These are phyloP conservation scores for Brachyptera putata DNA, from an alignment of 2,888 invertebrate species.

Conservation along the genomic window DNA sequence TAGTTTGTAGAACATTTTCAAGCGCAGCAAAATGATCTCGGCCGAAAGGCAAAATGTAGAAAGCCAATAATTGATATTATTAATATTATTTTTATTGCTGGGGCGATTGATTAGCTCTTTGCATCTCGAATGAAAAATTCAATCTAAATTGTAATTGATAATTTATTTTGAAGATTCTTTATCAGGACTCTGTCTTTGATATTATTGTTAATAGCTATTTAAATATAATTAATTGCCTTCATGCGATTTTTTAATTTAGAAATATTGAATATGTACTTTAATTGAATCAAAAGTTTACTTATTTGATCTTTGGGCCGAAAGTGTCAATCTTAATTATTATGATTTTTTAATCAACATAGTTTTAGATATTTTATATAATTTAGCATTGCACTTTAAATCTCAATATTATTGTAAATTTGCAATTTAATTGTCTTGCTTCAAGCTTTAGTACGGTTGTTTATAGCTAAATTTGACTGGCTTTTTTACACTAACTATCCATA, in stretches of 20 bases:
- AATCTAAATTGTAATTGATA: no score
- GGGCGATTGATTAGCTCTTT: no score
- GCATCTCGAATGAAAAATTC: no score
- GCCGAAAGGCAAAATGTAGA: background rate
- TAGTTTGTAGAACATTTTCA: conserved; percentile 8
- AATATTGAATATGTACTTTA: background rate
- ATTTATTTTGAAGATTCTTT: no score
- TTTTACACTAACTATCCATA: no score
- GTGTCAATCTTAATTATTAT: conserved; percentile 23
- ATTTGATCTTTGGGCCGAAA: conserved; percentile 20
- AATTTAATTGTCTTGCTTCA: background rate
- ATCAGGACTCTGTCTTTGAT: background rate
- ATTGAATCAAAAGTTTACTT: no score
- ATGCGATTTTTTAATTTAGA: background rate
- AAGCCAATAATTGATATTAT: no score
- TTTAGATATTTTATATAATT: background rate
- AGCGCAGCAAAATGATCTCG: conserved; percentile 11
- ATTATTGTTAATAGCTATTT: background rate
- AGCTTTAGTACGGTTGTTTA: no score
- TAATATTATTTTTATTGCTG: no score
- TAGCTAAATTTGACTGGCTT: no score
- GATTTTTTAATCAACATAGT: background rate
- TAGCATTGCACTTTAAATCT: conserved; percentile 1
- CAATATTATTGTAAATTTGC: background rate
- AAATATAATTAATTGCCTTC: background rate